A percentile compares a stretch with the other conserved stretches of the same genome.
These are phyloP conservation scores for Hirudo medicinalis DNA, from an alignment of 1,140 invertebrate genomes.

Conservation along the genomic window DNA sequence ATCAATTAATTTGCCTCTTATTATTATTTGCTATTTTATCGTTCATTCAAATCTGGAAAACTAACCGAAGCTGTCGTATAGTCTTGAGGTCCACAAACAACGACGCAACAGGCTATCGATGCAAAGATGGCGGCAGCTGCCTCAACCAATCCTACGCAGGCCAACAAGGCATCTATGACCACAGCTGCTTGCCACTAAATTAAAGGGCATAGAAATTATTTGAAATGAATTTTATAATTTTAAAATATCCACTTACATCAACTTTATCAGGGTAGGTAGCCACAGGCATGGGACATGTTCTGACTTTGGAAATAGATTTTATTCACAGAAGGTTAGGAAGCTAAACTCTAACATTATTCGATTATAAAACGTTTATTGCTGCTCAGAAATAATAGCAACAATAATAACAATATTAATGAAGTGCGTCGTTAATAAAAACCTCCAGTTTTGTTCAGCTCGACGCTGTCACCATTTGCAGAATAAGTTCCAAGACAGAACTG, in stretches of 20 bases:
- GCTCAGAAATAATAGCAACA: too few relatives aligned
- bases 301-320: not conserved
- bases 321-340: too few relatives aligned
- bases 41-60: not conserved
- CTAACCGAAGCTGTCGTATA: conserved; percentile 2
- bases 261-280: not conserved
- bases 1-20: not conserved
- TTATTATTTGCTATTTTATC: not conserved
- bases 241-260: not conserved
- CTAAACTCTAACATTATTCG: too few relatives aligned
- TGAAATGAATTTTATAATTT: not conserved
- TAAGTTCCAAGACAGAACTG: conserved; percentile 4
- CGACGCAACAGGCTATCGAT: not conserved
- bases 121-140: not conserved
- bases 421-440: not conserved
- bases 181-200: conserved; percentile 3
- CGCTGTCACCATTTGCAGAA: not conserved
- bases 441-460: not conserved
- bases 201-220: not conserved
- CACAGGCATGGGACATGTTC: not conserved
- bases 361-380: too few relatives aligned
- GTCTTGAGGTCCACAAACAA: conserved; percentile 10
- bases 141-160: not conserved
- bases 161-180: conserved; percentile 6
- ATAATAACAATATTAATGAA: too few relatives aligned